phyloP scores from a whole-genome alignment of 2,797 vertebrate species.

The Malacoraja senta region DNA sequence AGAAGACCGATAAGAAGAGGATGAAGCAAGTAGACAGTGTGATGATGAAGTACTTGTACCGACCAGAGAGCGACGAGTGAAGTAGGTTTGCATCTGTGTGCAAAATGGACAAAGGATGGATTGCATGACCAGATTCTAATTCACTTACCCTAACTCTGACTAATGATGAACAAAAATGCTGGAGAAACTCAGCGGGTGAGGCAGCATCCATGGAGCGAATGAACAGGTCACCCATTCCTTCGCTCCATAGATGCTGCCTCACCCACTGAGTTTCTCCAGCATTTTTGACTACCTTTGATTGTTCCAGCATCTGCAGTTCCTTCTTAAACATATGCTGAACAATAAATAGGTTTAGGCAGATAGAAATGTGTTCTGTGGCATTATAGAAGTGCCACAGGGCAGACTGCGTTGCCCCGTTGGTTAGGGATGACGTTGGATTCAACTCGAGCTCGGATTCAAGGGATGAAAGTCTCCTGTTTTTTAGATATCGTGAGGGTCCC shows the following conservation, averaged over 20 bases:
- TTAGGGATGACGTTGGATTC: background rate
- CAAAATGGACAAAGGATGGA: conserved; percentile 50
- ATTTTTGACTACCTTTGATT: no score
- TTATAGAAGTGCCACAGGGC: background rate
- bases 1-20: conserved; percentile 78
- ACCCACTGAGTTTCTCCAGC: no score
- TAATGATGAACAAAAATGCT: background rate
- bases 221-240: no score
- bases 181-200: no score
- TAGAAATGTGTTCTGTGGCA: background rate
- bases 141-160: background rate
- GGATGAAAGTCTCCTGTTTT: background rate
- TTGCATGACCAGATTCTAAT: conserved; percentile 58
- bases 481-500: background rate
- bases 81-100: conserved; percentile 66
- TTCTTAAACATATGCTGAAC: background rate
- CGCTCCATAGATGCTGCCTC: no score
- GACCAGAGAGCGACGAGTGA: conserved; percentile 84
- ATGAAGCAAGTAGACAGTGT: conserved; percentile 87
- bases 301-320: no score
- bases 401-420: background rate
- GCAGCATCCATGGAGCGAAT: no score
- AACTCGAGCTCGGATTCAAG: background rate
- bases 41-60: conserved; percentile 96
- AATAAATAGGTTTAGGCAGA: background rate